Evolutionary conservation across 2,113 vertebrate genomes (phyloP).

Genomic region (Vidua macroura): DNA sequence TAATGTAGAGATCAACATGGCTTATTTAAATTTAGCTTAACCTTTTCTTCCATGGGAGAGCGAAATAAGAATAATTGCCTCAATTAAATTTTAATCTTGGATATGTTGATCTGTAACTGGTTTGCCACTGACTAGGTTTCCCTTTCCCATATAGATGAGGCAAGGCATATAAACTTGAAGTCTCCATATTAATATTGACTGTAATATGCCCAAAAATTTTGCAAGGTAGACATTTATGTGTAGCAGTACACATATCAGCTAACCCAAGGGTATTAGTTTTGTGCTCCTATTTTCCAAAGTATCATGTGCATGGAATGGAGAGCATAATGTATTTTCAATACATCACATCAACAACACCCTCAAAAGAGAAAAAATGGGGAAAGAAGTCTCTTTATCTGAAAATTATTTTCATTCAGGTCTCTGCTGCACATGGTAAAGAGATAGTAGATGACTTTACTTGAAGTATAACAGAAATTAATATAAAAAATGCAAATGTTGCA

Average conservation of each 20-base stretch:
- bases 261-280: not conserved
- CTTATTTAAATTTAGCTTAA: slow-evolving; percentile 76
- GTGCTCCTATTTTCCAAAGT: not conserved
- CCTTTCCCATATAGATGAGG: not conserved
- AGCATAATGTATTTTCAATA: not conserved
- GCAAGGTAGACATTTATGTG: not conserved
- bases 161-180: not conserved
- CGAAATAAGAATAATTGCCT: slow-evolving; percentile 71
- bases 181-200: not conserved
- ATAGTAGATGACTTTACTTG: not conserved
- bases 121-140: not conserved
- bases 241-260: not conserved
- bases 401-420: not conserved
- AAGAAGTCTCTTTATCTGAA: not conserved
- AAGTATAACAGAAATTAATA: slow-evolving; percentile 12
- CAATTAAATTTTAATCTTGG: slow-evolving; percentile 73
- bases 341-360: not conserved
- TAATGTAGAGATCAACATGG: slow-evolving; percentile 70
- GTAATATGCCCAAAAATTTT: not conserved
- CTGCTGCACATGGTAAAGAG: not conserved
- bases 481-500: slow-evolving; percentile 3
- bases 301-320: not conserved
- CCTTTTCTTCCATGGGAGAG: slow-evolving; percentile 68
- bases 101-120: slow-evolving; percentile 60
- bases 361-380: not conserved